Percentiles rank a stretch among this genome's conserved stretches.
These are phyloP conservation scores for Ctenopoma kingsleyae DNA, from an alignment of 2,797 vertebrate genomes.

Conservation along the genomic window DNA sequence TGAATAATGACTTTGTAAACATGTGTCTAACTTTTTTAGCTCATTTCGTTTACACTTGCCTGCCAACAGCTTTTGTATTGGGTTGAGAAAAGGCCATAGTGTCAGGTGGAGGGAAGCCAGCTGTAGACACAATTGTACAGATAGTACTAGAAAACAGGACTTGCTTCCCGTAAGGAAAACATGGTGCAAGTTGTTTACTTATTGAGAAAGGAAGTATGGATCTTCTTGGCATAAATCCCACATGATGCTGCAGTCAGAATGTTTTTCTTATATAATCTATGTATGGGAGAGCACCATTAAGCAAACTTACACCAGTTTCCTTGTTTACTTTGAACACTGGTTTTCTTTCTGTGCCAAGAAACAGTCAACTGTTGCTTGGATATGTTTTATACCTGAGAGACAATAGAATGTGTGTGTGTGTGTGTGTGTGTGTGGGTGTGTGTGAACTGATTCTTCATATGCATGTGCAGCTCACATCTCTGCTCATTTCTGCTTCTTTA, in stretches of 20 bases:
- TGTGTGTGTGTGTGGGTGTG: neutral
- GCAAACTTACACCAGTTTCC: neutral
- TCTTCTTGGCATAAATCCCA: slow-evolving; percentile 26
- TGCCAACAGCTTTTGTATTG: slow-evolving; percentile 6
- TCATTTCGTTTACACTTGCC: slow-evolving; percentile 17
- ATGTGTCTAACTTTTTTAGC: neutral
- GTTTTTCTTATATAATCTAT: slow-evolving; percentile 22
- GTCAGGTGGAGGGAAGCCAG: slow-evolving; percentile 57
- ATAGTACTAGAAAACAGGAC: slow-evolving; percentile 43
- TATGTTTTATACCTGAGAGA: neutral
- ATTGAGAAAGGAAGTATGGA: slow-evolving; percentile 40
- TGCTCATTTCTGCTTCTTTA: neutral
- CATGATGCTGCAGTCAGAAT: neutral
- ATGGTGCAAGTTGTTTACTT: slow-evolving; percentile 51
- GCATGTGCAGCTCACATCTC: neutral
- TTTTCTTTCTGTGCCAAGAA: neutral
- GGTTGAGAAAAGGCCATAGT: slow-evolving; percentile 20
- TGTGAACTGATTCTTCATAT: slow-evolving; percentile 13
- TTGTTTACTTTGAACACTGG: neutral
- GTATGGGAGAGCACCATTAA: neutral
- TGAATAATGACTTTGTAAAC: slow-evolving; percentile 10
- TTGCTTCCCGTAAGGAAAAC: slow-evolving; percentile 53
- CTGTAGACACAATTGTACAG: slow-evolving; percentile 49
- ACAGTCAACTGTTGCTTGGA: slow-evolving; percentile 11
- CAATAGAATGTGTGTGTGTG: neutral